Evolutionary conservation across 2,113 vertebrate species (phyloP), one percentile per base, ranked within the genome.

Genomic region (Azemiops feae): DNA sequence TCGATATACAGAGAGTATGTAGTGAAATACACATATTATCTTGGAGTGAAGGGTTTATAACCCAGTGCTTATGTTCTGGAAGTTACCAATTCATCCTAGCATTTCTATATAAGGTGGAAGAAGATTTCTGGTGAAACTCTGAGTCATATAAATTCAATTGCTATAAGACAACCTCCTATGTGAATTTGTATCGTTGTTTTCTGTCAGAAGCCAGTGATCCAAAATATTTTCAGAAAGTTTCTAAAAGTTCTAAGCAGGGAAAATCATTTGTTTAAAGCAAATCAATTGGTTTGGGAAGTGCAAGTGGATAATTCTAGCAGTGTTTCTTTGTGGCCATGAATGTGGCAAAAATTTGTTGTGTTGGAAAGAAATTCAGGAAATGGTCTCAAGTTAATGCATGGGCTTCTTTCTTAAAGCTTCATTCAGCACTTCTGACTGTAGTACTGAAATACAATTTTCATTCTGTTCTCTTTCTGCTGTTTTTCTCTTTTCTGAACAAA

Each of bases 211-310:
- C 14, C 52, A 53, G 52, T 45, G 45, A 45, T 45, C 52, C 52
- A 53, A 53, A 53, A 53, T 53, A 53, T 53, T 53, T 53, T 53
- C 52, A 53, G 52, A 53, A 3, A 18, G 88, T 45, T 64, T 91
- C 10, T 60, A 16, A 81, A 3, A 90, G 27, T 22, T 1, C n/a
- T 74, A 1, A 53, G n/a, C 81, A 3, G 1, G 90, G 81, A 54
- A 57, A 88, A 91, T 86, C 20, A 52, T 52, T 57, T 91, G 52
- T 81, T 85, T 89, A 54, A 45, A 45, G 45, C 45, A 45, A 45
- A 45, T 45, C 0, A 58, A n/a, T 57, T 85, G 0, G 5, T 91
- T 57, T 57, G 47, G 22, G 0, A 0, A 0, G 52, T 64, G 86
- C 93, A 43, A 54, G 58, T 39, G 2, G 60, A 69, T 2, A 52